These are phyloP conservation scores for Drosophila oshimai DNA, from an alignment of 1,140 invertebrate genomes.

Conservation along the genomic window DNA sequence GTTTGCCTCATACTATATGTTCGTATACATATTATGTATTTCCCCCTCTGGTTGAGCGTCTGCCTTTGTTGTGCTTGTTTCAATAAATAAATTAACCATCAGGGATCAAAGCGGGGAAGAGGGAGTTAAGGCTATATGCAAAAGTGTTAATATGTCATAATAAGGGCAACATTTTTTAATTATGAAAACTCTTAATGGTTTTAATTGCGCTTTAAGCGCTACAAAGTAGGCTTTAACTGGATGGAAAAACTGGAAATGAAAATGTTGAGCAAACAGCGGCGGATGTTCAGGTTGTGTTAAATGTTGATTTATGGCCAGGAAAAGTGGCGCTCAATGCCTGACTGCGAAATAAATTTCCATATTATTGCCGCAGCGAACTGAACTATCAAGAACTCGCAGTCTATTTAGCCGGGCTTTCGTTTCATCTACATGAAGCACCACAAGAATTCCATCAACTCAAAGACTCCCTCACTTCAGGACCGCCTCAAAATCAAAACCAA, in stretches of 20 bases:
- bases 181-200: constrained; percentile 47
- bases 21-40: no score
- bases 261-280: constrained; percentile 19
- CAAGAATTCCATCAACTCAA: constrained; percentile 30
- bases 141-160: constrained; percentile 53
- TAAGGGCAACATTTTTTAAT: constrained; percentile 52
- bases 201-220: constrained; percentile 50
- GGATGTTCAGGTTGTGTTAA: constrained; percentile 36
- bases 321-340: constrained; percentile 3
- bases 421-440: constrained; percentile 28
- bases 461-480: constrained; percentile 19
- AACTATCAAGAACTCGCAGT: constrained; percentile 14
- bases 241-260: background rate
- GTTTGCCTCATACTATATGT: no score
- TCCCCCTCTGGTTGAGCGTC: constrained; percentile 17
- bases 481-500: constrained; percentile 5
- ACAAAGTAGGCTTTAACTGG: constrained; percentile 44
- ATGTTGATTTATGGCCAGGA: constrained; percentile 46
- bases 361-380: background rate
- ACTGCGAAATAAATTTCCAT: constrained; percentile 18
- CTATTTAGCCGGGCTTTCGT: constrained; percentile 5
- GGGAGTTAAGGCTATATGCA: constrained; percentile 25
- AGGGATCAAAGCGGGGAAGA: constrained; percentile 19
- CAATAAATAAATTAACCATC: constrained; percentile 41
- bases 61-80: constrained; percentile 22